Conservation (phyloP, 37 sponge, comb jelly and placozoan species). For the Aplysina aerophoba region DNA sequence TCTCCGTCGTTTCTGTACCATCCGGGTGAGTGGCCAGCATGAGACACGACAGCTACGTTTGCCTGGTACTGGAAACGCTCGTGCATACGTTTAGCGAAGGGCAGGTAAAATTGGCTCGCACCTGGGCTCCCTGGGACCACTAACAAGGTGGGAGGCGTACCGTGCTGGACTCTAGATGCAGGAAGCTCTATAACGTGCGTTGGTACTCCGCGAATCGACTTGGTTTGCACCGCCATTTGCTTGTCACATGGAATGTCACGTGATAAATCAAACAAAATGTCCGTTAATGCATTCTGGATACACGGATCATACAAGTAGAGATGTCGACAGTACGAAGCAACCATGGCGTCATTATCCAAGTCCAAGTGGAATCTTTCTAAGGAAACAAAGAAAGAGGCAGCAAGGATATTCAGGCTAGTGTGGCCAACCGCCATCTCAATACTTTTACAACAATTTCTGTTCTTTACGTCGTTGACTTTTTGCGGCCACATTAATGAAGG, state of each 20-base stretch:
- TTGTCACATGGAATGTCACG: neutral
- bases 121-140: constrained; percentile 85
- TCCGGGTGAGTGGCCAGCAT: constrained; percentile 84
- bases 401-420: neutral
- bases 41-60: constrained; percentile 66
- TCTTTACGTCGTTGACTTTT: constrained; percentile 41
- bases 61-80: constrained; percentile 36
- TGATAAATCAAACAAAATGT: neutral
- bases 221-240: constrained; percentile 31
- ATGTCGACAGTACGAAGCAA: no score
- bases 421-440: constrained; percentile 32
- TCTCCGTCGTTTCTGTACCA: neutral
- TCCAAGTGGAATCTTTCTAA: neutral
- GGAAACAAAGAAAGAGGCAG: neutral
- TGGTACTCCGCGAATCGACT: constrained; percentile 45
- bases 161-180: no score
- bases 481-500: constrained; percentile 50
- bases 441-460: constrained; percentile 36
- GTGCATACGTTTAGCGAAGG: constrained; percentile 66
- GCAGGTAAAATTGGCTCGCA: constrained; percentile 70
- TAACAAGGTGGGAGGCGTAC: constrained; percentile 22
- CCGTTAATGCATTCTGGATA: no score
- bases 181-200: constrained; percentile 57
- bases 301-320: no score
- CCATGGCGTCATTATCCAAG: neutral